phyloP scores from a whole-genome alignment of 2,888 invertebrate species.

The Germaria angustata region DNA sequence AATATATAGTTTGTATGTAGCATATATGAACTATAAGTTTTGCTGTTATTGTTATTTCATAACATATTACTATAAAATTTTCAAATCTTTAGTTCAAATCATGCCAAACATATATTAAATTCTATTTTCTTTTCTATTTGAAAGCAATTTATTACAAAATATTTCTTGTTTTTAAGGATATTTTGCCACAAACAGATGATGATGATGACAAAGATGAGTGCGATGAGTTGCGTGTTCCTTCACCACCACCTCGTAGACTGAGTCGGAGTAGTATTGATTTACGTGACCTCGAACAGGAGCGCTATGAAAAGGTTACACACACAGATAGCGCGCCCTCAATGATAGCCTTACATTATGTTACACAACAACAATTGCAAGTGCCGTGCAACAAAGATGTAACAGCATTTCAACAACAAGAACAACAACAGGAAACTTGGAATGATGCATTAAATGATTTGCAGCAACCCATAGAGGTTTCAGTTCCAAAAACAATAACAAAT shows the following conservation, averaged over 20 bases:
- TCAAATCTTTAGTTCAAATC: constrained; percentile 13
- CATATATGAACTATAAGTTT: too few species aligned
- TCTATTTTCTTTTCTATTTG: constrained; percentile 22
- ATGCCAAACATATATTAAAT: constrained; percentile 29
- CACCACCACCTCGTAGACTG: constrained; percentile 79
- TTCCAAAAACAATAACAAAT: constrained; percentile 53
- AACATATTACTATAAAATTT: not conserved
- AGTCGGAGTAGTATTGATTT: constrained; percentile 80
- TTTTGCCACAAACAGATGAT: constrained; percentile 76
- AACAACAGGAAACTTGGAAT: constrained; percentile 71
- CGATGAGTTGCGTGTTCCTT: constrained; percentile 80
- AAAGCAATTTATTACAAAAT: constrained; percentile 27
- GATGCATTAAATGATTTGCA: constrained; percentile 69
- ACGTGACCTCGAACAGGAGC: constrained; percentile 80
- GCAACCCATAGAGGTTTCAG: constrained; percentile 57
- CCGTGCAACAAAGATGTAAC: constrained; percentile 57
- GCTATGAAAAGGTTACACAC: constrained; percentile 80
- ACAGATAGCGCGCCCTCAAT: constrained; percentile 80
- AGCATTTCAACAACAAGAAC: constrained; percentile 71
- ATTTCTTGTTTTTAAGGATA: constrained; percentile 72
- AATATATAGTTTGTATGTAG: too few species aligned
- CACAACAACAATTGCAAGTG: constrained; percentile 72
- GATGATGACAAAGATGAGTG: constrained; percentile 78
- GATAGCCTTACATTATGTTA: constrained; percentile 78
- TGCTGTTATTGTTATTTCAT: too few species aligned